Evolutionary conservation across 37 sponge, comb jelly and placozoan genomes (phyloP).

Genomic region (Lycopodina hypogea): DNA sequence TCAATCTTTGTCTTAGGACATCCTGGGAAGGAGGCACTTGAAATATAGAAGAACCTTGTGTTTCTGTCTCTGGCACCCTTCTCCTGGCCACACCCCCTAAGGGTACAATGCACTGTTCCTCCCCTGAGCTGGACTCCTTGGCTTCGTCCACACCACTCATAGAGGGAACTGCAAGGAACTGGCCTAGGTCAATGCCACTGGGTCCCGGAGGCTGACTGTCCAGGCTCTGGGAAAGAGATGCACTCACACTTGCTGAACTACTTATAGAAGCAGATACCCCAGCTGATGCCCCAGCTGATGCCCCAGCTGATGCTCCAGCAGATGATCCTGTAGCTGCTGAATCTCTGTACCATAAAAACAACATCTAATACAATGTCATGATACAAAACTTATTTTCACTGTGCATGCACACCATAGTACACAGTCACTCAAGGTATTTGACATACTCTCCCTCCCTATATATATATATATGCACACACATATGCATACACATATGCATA

Average conservation of each 20-base stretch:
- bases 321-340: too few species aligned
- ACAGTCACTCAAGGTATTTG: too few species aligned
- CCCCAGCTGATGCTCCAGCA: too few species aligned
- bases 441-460: too few species aligned
- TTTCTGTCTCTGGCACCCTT: not conserved
- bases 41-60: not conserved
- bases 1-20: not conserved
- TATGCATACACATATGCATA: too few species aligned
- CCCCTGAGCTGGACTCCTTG: not conserved
- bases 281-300: too few species aligned
- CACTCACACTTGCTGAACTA: not conserved
- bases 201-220: slow-evolving; percentile 12
- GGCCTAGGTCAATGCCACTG: not conserved
- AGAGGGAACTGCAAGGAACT: not conserved
- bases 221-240: slow-evolving; percentile 2
- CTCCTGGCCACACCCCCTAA: slow-evolving; percentile 5
- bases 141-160: not conserved
- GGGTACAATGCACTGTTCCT: not conserved
- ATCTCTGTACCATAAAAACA: too few species aligned
- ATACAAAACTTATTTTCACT: too few species aligned
- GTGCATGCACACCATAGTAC: too few species aligned
- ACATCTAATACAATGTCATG: too few species aligned
- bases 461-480: too few species aligned
- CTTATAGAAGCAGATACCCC: too few species aligned
- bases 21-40: slow-evolving; percentile 9